Conservation (phyloP, 2,113 vertebrate species). For the Caretta caretta region DNA sequence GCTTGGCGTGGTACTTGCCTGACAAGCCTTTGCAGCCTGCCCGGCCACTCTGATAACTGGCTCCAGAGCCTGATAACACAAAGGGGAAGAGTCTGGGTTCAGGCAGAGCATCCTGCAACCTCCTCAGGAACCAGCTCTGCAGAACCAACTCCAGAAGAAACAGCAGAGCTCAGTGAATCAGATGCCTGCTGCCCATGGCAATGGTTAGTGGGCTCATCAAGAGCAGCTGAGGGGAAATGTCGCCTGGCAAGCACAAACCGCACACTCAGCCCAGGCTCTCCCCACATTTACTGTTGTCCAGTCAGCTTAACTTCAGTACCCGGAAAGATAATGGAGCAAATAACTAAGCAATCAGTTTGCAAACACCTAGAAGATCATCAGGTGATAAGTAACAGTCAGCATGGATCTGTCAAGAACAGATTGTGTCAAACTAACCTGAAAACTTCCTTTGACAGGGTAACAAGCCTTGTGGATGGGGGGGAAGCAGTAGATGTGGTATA, state of each 20-base stretch:
- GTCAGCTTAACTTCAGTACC: no score
- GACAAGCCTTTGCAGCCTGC: not conserved
- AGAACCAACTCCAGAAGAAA: not conserved
- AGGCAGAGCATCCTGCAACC: not conserved
- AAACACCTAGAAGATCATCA: no score
- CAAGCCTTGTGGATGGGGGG: no score
- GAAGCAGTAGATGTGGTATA: no score
- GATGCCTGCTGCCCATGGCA: not conserved
- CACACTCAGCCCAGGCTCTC: not conserved
- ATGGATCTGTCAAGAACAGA: no score
- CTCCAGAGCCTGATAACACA: accelerated
- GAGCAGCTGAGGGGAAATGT: not conserved
- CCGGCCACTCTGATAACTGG: accelerated
- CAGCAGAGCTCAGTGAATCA: not conserved
- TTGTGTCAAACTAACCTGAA: no score
- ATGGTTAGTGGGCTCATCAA: not conserved
- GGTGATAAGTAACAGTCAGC: no score
- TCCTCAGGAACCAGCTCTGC: not conserved
- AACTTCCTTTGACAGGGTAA: no score
- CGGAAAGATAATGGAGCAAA: no score
- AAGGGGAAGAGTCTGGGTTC: not conserved
- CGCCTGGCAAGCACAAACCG: no score
- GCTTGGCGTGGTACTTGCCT: not conserved
- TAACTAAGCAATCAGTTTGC: no score
- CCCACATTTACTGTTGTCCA: accelerated